Conservation (phyloP, 2,797 vertebrate species). For the Mormyrus proboscirostris region DNA sequence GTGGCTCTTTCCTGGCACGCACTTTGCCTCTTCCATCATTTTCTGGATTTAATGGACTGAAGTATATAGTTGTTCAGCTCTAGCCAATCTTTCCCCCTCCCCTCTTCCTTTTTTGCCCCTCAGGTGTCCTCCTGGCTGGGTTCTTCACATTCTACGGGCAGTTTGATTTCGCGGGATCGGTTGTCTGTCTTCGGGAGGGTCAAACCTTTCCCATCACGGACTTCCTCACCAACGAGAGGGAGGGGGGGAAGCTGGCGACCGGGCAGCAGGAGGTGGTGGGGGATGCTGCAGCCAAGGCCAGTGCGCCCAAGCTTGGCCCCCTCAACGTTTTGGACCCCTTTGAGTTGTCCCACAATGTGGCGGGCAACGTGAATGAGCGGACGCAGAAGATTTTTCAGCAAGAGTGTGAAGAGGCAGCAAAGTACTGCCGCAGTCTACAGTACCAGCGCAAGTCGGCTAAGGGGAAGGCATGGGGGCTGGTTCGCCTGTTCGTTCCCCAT, state of each 20-base stretch:
- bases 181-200: conserved; percentile 70
- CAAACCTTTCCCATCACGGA: conserved; percentile 53
- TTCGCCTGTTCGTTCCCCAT: conserved; percentile 69
- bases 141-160: conserved; percentile 75
- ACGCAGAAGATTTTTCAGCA: conserved; percentile 58
- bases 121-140: conserved; percentile 71
- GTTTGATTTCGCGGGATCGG: conserved; percentile 67
- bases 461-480: conserved; percentile 78
- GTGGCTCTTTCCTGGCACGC: not conserved
- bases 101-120: not conserved
- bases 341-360: conserved; percentile 83
- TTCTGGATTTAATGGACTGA: conserved; percentile 6
- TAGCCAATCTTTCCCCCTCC: not conserved
- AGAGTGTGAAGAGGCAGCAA: conserved; percentile 71
- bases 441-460: conserved; percentile 70
- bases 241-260: not conserved
- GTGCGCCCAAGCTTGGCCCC: conserved; percentile 56
- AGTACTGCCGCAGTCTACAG: conserved; percentile 79
- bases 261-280: conserved; percentile 24
- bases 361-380: conserved; percentile 68
- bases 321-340: conserved; percentile 86
- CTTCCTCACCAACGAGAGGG: conserved; percentile 41
- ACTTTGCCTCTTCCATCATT: not conserved
- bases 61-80: not conserved
- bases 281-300: conserved; percentile 24